Base-by-base conservation (phyloP, 2,113 vertebrate species). In the Phrynosoma blainvillii region DNA sequence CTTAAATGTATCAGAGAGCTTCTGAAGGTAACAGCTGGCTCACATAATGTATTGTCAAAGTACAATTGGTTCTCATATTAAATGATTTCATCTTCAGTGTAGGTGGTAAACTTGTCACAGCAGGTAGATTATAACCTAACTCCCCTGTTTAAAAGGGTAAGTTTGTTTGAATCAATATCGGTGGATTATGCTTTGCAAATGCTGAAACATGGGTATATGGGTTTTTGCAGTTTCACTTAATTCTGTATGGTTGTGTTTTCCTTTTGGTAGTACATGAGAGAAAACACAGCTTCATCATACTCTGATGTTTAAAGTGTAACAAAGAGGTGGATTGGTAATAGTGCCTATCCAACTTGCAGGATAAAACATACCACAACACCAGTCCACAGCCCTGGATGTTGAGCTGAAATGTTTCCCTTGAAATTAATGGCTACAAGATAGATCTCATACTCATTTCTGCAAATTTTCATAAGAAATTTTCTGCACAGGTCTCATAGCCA, bases 401-500 rank as follows among this genome's bases (percentile, higher is more conserved):
- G 40, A 62, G 25, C 71, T 56, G 65, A 52, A 91, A 80, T 66
- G 1, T 87, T 71, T 80, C 83, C 71, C 8, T 0, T 14, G 47
- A 25, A n/a, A 84, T 89, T 68, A 71, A 30, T 84, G 77, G 79
- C 76, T 78, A 87, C 32, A 68, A 66, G 79, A 84, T 93, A 79
- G 77, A 83, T 14, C 87, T 92, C 73, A 68, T 88, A 54, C 0
- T 3, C 82, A 79, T 84, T 89, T 90, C 82, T 79, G 2, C 65
- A 40, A 32, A 89, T 93, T 94, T 94, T 87, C 84, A 73, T 89
- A 84, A 90, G 79, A 76, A 68, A 75, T 86, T 93, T 94, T 62
- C 88, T 91, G 80, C 91, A 89, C 68, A 16, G 92, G 91, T 77
- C 89, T 93, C 88, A 82, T 81, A 92, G 92, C 87, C 89, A 65